A percentile compares a stretch with the other conserved stretches of the same genome.
Evolutionary conservation across 2,113 vertebrate genomes (phyloP).

Genomic region (Brachirus orientalis): DNA sequence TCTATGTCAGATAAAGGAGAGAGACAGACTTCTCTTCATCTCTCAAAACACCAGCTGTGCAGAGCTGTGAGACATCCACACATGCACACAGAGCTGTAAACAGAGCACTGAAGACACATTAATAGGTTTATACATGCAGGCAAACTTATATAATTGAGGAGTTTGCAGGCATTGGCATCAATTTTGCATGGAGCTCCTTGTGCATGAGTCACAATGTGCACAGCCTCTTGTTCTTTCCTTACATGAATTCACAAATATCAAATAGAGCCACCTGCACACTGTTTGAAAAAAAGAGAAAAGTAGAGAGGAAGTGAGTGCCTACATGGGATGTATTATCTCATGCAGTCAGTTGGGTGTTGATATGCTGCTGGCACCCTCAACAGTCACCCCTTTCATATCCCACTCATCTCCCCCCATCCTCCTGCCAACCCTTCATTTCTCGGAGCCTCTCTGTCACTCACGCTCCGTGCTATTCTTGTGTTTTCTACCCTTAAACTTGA

Average conservation of each 20-base stretch:
- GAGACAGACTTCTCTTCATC: constrained; percentile 77
- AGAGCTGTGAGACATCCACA: constrained; percentile 64
- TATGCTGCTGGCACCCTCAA: constrained; percentile 57
- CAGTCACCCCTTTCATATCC: constrained; percentile 65
- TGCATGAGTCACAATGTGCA: constrained; percentile 65
- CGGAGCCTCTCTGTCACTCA: constrained; percentile 52
- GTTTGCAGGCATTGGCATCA: constrained; percentile 63
- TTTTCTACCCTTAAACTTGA: constrained; percentile 1
- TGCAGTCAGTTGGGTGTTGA: constrained; percentile 68
- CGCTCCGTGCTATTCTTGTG: constrained; percentile 37
- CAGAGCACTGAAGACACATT: constrained; percentile 59
- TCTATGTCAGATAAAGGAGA: constrained; percentile 66
- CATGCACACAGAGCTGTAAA: constrained; percentile 64
- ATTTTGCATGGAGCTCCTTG: constrained; percentile 67
- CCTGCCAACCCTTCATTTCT: constrained; percentile 59
- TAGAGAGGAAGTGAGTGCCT: constrained; percentile 42
- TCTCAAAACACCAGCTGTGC: constrained; percentile 77
- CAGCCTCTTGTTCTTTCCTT: constrained; percentile 38
- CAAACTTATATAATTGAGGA: constrained; percentile 74
- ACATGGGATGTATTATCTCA: constrained; percentile 56
- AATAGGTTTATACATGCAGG: constrained; percentile 58
- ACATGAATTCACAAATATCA: constrained; percentile 32
- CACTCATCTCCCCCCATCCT: constrained; percentile 51
- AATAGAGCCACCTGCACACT: constrained; percentile 28
- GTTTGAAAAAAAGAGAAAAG: constrained; percentile 9